phyloP scores from a whole-genome alignment of 2,888 invertebrate species.

The Stenotaenia linearis region DNA sequence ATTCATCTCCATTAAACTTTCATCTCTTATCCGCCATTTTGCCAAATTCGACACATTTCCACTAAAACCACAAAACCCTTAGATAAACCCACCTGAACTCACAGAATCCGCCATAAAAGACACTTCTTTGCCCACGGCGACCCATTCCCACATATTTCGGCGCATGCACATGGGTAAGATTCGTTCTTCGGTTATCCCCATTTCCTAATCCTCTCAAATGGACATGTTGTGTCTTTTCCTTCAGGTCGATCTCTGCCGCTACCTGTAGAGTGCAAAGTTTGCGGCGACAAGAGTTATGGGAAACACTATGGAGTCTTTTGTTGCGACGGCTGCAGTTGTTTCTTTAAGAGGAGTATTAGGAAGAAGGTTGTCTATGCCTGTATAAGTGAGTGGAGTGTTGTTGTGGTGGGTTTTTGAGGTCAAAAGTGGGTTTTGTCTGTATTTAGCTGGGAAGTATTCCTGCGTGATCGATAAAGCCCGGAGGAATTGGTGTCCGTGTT shows the following conservation, averaged over 20 bases:
- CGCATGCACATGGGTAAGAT: not conserved
- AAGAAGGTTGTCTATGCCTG: conserved; percentile 67
- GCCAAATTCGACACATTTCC: not conserved
- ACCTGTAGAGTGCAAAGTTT: conserved; percentile 67
- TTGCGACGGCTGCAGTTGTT: conserved; percentile 84
- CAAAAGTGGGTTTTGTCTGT: no score
- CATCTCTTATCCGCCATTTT: not conserved
- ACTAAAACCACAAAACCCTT: not conserved
- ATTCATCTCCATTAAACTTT: not conserved
- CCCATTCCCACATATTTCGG: not conserved
- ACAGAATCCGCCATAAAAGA: not conserved
- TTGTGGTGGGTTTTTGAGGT: no score
- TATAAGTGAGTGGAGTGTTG: conserved; percentile 61
- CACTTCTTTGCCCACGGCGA: not conserved
- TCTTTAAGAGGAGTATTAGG: conserved; percentile 77
- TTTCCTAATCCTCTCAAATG: not conserved
- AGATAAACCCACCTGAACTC: not conserved
- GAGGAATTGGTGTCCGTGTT: conserved; percentile 82
- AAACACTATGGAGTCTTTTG: conserved; percentile 79
- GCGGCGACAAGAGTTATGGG: conserved; percentile 75
- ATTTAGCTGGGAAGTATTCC: conserved; percentile 59
- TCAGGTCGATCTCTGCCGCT: conserved; percentile 56
- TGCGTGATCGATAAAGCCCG: conserved; percentile 74
- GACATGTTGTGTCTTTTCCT: not conserved
- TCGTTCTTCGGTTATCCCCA: not conserved